Evolutionary conservation across 2,888 invertebrate species (phyloP).

Genomic region (Diabrotica balteata): DNA sequence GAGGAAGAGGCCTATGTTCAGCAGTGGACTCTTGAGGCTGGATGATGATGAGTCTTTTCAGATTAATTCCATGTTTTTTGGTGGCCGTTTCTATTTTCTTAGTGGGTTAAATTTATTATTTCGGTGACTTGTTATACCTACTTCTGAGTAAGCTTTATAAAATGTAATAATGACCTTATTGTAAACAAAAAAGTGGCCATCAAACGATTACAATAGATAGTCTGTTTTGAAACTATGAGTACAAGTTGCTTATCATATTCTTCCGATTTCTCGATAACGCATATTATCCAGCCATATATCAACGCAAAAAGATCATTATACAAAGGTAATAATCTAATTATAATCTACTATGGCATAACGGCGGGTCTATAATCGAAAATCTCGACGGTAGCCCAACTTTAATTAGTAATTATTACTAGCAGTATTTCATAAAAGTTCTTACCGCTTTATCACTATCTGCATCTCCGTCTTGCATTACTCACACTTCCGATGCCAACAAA

Average conservation of each 20-base stretch:
- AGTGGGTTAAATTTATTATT: too few relatives aligned
- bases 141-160: too few relatives aligned
- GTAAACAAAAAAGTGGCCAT: too few relatives aligned
- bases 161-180: too few relatives aligned
- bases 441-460: slow-evolving; percentile 17
- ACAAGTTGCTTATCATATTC: not conserved
- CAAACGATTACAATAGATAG: too few relatives aligned
- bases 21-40: too few relatives aligned
- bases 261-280: not conserved
- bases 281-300: not conserved
- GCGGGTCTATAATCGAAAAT: slow-evolving; percentile 52
- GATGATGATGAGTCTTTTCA: too few relatives aligned
- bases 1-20: too few relatives aligned
- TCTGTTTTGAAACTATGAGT: not conserved
- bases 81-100: too few relatives aligned
- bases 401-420: slow-evolving; percentile 39
- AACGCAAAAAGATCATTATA: slow-evolving; percentile 25
- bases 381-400: slow-evolving; percentile 52
- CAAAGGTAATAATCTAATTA: slow-evolving; percentile 58
- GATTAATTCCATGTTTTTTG: too few relatives aligned
- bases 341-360: slow-evolving; percentile 54
- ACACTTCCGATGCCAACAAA: slow-evolving; percentile 27
- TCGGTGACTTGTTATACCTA: too few relatives aligned
- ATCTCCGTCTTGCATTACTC: slow-evolving; percentile 20
- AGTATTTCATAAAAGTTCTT: slow-evolving; percentile 45